Evolutionary conservation across 1,140 invertebrate species (phyloP).

Genomic region (Leptinotarsa lineolata): DNA sequence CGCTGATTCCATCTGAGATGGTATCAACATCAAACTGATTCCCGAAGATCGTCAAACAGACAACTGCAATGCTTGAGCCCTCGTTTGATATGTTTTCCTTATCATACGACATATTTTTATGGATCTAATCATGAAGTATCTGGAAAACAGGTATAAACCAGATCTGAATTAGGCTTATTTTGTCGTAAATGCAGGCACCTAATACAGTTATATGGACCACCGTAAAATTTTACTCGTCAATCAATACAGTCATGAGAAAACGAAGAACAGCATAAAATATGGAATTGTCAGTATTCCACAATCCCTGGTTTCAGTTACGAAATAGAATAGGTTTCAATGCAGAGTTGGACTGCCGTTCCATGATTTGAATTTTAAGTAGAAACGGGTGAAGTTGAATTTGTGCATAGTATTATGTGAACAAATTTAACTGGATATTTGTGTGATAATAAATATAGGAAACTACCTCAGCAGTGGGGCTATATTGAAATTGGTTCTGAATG

Average conservation of each 20-base stretch:
- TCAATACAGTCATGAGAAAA: not conserved
- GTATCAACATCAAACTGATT: not conserved
- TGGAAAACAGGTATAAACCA: slow-evolving; percentile 1
- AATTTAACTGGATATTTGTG: no score
- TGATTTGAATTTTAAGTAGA: no score
- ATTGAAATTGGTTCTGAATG: no score
- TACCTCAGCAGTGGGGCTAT: no score
- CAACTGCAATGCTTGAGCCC: not conserved
- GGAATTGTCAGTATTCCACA: not conserved
- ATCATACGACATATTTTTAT: not conserved
- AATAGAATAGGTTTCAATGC: not conserved
- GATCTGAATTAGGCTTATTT: slow-evolving; percentile 1
- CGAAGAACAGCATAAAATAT: not conserved
- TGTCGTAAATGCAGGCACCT: not conserved
- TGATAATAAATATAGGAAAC: no score
- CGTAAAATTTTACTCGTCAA: not conserved
- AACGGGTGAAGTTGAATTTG: no score
- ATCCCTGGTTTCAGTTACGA: not conserved
- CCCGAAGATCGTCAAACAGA: not conserved
- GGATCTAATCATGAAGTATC: slow-evolving; percentile 5
- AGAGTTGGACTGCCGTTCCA: no score
- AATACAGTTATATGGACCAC: slow-evolving; percentile 6
- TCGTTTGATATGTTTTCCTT: not conserved
- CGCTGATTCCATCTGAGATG: not conserved
- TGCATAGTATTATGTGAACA: no score